Conservation (phyloP, 2,797 vertebrate species). For the Lates japonicus region DNA sequence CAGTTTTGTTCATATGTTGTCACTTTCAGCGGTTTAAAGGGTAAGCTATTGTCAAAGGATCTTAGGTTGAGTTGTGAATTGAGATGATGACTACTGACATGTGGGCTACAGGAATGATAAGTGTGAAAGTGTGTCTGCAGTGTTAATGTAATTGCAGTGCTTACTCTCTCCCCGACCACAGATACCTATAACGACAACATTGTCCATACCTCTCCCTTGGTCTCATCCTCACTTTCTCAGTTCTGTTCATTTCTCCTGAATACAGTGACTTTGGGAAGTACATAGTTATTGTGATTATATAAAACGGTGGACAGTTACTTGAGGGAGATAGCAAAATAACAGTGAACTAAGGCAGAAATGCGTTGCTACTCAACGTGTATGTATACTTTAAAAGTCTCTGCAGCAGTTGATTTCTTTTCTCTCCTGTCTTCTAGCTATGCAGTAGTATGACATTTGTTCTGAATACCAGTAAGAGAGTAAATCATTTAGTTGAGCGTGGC, state of each 20-base stretch:
- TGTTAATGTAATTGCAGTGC: conserved; percentile 14
- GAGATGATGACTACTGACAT: too few species aligned
- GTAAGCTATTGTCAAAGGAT: background rate
- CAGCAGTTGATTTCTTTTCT: background rate
- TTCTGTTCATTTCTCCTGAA: conserved; percentile 25
- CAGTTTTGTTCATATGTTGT: background rate
- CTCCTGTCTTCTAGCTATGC: background rate
- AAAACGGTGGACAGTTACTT: conserved; percentile 1
- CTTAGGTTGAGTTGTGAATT: background rate
- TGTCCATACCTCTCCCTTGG: background rate
- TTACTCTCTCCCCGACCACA: background rate
- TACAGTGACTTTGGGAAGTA: background rate
- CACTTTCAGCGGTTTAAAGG: background rate
- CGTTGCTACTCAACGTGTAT: background rate
- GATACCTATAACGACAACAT: too few species aligned
- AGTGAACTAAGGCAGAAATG: background rate
- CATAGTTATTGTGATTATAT: background rate
- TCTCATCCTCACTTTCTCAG: conserved; percentile 14
- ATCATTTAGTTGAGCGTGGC: conserved; percentile 15
- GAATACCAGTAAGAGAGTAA: too few species aligned
- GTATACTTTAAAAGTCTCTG: background rate
- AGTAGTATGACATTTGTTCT: background rate
- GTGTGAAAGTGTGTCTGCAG: conserved; percentile 43
- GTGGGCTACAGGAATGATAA: too few species aligned
- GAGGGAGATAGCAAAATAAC: background rate